Evolutionary conservation across 2,797 vertebrate genomes (phyloP), one percentile per base, ranked within the genome.

Genomic region (Microctenopoma stevenorrisi): DNA sequence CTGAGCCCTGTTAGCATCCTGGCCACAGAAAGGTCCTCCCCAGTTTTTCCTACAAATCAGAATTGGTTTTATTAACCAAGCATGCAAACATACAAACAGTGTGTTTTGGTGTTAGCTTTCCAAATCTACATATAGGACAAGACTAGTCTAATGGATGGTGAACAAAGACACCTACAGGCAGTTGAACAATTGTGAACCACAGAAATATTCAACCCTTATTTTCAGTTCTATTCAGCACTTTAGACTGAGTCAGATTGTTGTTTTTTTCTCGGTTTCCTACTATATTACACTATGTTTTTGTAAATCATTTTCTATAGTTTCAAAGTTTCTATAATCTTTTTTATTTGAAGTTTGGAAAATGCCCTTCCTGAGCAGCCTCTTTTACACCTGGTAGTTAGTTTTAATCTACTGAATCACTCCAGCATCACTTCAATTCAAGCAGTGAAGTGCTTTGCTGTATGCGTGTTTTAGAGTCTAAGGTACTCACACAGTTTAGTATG

Each of bases 161-260:
- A 38, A 35, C 33, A 35, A 35, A 35, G 7, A 35, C 33, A 35
- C 7, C 33, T 2, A 35, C 7, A 35, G 33, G 33, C 33, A 35
- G 64, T 81, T 55, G 66, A 52, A 40, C 64, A 63, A 42, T 37
- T 13, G 26, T 38, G 51, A 63, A 57, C 50, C 44, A 49, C 13
- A 74, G 72, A 78, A 74, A 76, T 72, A 84, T 33, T 33, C 77
- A 83, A 74, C 56, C 57, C 47, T 66, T 48, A 87, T 90, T 90
- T 92, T 88, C 88, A 89, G 80, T 72, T 74, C 64, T 66, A 55
- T 85, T 85, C 68, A 81, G 76, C 86, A 79, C 76, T 85, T 87
- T 86, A 22, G 22, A 22, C 22, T 22, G 22, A 22, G 71, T 67
- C 63, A 81, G 74, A 84, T 76, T 79, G 78, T 49, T 91, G 73